A percentile compares a stretch with the other conserved stretches of the same genome.
These are phyloP conservation scores for Anoncus sp. DNA, from an alignment of 2,888 invertebrate genomes.

Conservation along the genomic window DNA sequence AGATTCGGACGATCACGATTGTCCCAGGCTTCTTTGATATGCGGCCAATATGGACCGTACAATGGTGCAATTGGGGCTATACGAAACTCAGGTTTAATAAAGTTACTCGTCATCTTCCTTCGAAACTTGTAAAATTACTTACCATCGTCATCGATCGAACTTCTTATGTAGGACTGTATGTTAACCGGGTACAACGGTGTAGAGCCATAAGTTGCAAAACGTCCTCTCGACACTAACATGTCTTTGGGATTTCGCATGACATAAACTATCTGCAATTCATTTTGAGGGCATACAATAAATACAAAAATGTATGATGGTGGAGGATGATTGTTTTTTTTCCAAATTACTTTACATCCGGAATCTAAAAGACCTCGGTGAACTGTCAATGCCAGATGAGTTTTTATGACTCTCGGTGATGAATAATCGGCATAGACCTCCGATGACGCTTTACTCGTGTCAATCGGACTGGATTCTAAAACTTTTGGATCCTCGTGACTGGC, in stretches of 20 bases:
- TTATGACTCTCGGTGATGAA: slow-evolving; percentile 37
- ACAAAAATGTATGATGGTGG: too few species aligned
- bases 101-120: slow-evolving; percentile 74
- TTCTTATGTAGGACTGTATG: too few species aligned
- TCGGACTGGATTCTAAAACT: too few species aligned
- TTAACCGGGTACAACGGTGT: too few species aligned
- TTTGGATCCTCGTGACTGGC: too few species aligned
- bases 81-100: slow-evolving; percentile 2
- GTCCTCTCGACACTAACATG: slow-evolving; percentile 76
- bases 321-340: too few species aligned
- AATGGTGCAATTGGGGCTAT: slow-evolving; percentile 84
- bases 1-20: slow-evolving; percentile 88
- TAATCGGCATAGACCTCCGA: too few species aligned
- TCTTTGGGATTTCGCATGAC: slow-evolving; percentile 80
- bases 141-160: too few species aligned
- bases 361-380: slow-evolving; percentile 27
- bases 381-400: slow-evolving; percentile 32
- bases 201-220: too few species aligned
- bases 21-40: slow-evolving; percentile 91
- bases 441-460: too few species aligned
- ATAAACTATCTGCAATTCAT: slow-evolving; percentile 72
- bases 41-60: slow-evolving; percentile 92
- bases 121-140: too few species aligned
- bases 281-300: too few species aligned
- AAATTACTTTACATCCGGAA: slow-evolving; percentile 27